Evolutionary conservation across 2,797 vertebrate species (phyloP), one percentile per base, ranked within the genome.

Genomic region (Microchirus variegatus): DNA sequence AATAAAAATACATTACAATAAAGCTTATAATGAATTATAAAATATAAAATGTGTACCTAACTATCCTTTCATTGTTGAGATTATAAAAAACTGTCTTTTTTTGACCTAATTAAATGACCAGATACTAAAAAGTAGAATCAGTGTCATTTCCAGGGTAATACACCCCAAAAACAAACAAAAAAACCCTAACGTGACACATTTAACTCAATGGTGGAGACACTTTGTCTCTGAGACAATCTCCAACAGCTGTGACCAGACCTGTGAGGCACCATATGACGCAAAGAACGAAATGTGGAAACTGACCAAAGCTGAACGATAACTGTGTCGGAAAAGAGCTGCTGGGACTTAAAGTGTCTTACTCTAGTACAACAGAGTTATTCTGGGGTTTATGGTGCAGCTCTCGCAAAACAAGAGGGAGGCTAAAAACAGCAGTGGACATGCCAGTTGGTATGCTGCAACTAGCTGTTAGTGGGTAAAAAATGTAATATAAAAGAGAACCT

Each of bases 391-490:
- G 69, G n/a, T 41, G 46, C 31, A 31, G 31, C 31, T 50, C 51
- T 56, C 26, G 43, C 17, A 62, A n/a, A n/a, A 38, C 15, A 31
- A 48, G 35, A 47, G 22, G 46, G 19, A 37, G 55, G 43, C 19
- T 68, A 44, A 66, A 70, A 66, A 36, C 62, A 65, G 53, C 62
- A 56, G 18, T 37, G 58, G 19, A 37, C 54, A 57, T 41, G 53
- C 36, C 52, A 53, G 46, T 49, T 71, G 55, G 10, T 62, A 8
- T 14, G 35, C 35, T 71, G 53, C 43, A 18, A 48, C 19, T 51
- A 15, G 22, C 17, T 14, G 31, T 13, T 58, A 22, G 6, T 58
- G 48, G 46, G 47, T 45, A 17, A 22, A 60, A 59, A 35, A 54
- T 31, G 5, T 14, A 19, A 63, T 7, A 11, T 58, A 38, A 11